phyloP scores from a whole-genome alignment of 2,113 vertebrate species.

The Myodes glareolus region DNA sequence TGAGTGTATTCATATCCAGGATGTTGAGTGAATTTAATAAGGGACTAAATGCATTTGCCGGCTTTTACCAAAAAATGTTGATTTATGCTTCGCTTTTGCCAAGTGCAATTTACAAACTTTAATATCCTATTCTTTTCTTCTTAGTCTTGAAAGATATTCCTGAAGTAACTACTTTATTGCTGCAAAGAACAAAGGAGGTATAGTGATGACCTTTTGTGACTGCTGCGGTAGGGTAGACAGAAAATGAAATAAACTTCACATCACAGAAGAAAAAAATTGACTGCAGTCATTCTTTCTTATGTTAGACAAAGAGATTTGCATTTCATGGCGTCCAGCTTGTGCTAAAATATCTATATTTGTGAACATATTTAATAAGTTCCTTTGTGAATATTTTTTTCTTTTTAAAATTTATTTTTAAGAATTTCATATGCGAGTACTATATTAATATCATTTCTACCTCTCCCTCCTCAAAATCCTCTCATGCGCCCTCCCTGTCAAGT shows the following conservation, averaged over 20 bases:
- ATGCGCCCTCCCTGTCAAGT: neutral
- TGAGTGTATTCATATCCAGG: neutral
- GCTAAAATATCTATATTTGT: neutral
- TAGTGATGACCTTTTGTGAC: neutral
- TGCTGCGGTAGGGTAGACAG: neutral
- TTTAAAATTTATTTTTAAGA: neutral
- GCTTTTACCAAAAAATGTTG: conserved; percentile 10
- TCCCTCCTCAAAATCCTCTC: neutral
- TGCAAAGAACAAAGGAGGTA: neutral
- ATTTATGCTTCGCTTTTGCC: conserved; percentile 55
- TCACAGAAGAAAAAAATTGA: neutral
- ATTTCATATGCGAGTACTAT: neutral
- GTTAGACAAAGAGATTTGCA: conserved; percentile 13
- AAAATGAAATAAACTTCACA: conserved; percentile 46
- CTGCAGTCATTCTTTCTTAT: neutral
- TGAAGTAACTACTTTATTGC: neutral
- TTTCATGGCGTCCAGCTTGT: neutral
- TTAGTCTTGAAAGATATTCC: conserved; percentile 34
- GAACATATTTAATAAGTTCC: neutral
- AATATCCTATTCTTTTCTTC: conserved; percentile 31
- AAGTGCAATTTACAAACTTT: conserved; percentile 59
- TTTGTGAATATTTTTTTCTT: conserved; percentile 16
- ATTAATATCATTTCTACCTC: neutral
- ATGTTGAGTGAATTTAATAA: conserved; percentile 53
- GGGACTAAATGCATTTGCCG: conserved; percentile 44